A percentile compares a stretch with the other conserved stretches of the same genome.
These are phyloP conservation scores for Tenthredo mesomela DNA, from an alignment of 2,888 invertebrate species.

Conservation along the genomic window DNA sequence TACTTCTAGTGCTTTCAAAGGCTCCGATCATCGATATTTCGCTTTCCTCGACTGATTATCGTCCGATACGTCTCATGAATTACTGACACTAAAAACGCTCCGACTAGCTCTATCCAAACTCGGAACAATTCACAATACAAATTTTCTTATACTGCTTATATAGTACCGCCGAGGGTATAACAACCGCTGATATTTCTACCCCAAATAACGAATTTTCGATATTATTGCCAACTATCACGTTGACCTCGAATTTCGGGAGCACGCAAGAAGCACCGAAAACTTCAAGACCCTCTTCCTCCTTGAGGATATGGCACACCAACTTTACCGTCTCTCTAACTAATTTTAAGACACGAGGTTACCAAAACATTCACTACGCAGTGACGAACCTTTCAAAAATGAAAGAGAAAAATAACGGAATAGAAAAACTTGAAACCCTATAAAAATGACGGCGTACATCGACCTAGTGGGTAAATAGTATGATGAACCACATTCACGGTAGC, in stretches of 20 bases:
- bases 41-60: background rate
- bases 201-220: background rate
- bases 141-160: constrained; percentile 34
- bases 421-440: background rate
- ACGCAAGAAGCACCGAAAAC: constrained; percentile 32
- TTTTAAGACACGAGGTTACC: background rate
- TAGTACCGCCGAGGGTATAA: no score
- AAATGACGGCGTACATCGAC: background rate
- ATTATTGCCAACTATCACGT: constrained; percentile 34
- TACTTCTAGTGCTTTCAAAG: background rate
- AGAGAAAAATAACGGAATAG: background rate
- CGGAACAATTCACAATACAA: background rate
- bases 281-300: background rate
- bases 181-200: background rate
- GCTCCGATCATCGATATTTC: constrained; percentile 14
- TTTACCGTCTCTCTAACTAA: background rate
- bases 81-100: constrained; percentile 36
- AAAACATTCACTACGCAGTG: background rate
- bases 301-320: background rate
- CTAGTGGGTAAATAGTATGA: background rate
- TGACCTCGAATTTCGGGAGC: background rate
- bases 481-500: background rate
- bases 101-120: background rate
- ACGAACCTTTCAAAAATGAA: background rate
- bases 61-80: background rate